Evolutionary conservation across 2,888 invertebrate species (phyloP).

Genomic region (Xestoiulus laeticollis): DNA sequence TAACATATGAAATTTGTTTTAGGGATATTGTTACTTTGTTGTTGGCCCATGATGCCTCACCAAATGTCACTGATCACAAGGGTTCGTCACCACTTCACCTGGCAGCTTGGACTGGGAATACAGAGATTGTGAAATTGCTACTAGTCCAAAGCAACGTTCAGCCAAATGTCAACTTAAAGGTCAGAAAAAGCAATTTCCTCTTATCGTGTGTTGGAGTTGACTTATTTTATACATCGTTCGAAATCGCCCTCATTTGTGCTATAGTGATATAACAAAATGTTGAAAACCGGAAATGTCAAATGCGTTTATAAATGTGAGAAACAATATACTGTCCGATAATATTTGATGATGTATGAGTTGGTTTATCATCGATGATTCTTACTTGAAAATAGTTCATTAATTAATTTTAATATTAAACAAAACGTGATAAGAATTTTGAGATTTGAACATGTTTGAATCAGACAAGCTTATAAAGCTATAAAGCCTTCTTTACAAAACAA

Average conservation of each 20-base stretch:
- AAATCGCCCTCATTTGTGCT: not conserved
- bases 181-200: slow-evolving; percentile 66
- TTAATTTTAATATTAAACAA: no score
- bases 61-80: slow-evolving; percentile 86
- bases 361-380: no score
- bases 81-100: slow-evolving; percentile 93
- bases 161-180: slow-evolving; percentile 85
- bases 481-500: no score
- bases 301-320: no score
- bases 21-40: slow-evolving; percentile 81
- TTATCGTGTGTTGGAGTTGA: not conserved
- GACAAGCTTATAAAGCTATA: no score
- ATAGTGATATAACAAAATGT: not conserved
- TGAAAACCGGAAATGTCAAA: not conserved
- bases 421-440: no score
- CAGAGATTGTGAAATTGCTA: slow-evolving; percentile 81
- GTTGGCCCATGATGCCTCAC: slow-evolving; percentile 85
- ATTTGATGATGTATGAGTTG: no score
- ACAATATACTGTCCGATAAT: no score
- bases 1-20: slow-evolving; percentile 54
- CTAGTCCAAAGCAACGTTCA: slow-evolving; percentile 81
- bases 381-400: no score
- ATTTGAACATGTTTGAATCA: no score
- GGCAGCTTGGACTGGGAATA: slow-evolving; percentile 93
- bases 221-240: not conserved